Conservation (phyloP, 2,113 vertebrate genomes). For the Lepus americanus region DNA sequence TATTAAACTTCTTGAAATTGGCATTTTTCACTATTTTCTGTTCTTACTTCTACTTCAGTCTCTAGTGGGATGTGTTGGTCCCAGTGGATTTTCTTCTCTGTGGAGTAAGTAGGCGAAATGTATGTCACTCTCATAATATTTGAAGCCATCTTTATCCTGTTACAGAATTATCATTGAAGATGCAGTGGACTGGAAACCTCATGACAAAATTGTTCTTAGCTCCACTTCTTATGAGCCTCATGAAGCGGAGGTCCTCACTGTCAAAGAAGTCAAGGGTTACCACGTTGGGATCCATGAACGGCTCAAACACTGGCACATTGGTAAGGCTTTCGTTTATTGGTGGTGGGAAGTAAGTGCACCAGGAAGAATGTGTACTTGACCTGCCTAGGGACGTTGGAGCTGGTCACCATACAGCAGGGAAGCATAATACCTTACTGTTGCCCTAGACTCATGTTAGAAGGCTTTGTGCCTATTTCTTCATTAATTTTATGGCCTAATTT, state of each 20-base stretch:
- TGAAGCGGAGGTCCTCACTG: conserved; percentile 85
- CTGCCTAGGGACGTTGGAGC: not conserved
- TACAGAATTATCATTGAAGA: conserved; percentile 87
- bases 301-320: conserved; percentile 86
- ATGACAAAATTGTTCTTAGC: conserved; percentile 83
- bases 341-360: not conserved
- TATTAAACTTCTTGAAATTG: not conserved
- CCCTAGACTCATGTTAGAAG: not conserved
- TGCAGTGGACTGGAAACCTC: conserved; percentile 84
- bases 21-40: not conserved
- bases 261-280: conserved; percentile 84
- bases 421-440: not conserved
- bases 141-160: not conserved
- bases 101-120: not conserved
- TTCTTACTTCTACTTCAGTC: not conserved
- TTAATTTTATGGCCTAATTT: conserved; percentile 3
- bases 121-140: not conserved
- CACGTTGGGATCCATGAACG: conserved; percentile 79
- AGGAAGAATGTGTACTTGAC: not conserved
- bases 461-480: not conserved
- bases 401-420: not conserved
- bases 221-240: conserved; percentile 89
- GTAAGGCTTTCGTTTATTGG: conserved; percentile 76
- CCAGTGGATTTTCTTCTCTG: not conserved
- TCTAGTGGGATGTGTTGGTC: not conserved